phyloP scores from a whole-genome alignment of 1,140 invertebrate species.

The Plutomurus gul region DNA sequence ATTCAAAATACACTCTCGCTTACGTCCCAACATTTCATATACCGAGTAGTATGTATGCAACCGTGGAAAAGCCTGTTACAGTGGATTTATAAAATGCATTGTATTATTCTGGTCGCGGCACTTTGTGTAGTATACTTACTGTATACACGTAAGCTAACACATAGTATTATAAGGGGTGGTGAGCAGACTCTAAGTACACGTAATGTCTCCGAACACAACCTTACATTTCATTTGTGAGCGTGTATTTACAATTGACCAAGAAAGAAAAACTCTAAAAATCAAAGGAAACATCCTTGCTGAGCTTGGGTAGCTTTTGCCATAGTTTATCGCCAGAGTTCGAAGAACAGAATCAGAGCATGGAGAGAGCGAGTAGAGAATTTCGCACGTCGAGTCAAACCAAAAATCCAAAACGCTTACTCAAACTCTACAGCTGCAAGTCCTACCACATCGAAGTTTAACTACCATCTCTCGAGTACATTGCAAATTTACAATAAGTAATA shows the following conservation, averaged over 20 bases:
- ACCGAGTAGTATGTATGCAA: no score
- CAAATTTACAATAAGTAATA: conserved; percentile 7
- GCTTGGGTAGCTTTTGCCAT: not conserved
- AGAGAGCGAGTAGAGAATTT: not conserved
- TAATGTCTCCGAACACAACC: no score
- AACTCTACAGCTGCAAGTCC: not conserved
- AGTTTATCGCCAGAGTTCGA: not conserved
- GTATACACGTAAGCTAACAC: no score
- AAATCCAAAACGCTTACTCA: not conserved
- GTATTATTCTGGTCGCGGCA: no score
- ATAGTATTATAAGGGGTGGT: no score
- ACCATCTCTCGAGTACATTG: not conserved
- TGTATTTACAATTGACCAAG: not conserved
- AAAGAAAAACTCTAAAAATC: not conserved
- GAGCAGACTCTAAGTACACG: no score
- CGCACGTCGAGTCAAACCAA: not conserved
- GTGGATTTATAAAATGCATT: no score
- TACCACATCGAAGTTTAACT: not conserved
- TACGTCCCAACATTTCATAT: no score
- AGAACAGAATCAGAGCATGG: conserved; percentile 13
- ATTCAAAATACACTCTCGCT: no score
- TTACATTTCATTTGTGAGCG: no score
- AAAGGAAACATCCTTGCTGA: not conserved
- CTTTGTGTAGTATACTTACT: no score
- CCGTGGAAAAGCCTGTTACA: no score